These are phyloP conservation scores for Diloba caeruleocephala DNA, from an alignment of 2,888 invertebrate genomes.

Conservation along the genomic window DNA sequence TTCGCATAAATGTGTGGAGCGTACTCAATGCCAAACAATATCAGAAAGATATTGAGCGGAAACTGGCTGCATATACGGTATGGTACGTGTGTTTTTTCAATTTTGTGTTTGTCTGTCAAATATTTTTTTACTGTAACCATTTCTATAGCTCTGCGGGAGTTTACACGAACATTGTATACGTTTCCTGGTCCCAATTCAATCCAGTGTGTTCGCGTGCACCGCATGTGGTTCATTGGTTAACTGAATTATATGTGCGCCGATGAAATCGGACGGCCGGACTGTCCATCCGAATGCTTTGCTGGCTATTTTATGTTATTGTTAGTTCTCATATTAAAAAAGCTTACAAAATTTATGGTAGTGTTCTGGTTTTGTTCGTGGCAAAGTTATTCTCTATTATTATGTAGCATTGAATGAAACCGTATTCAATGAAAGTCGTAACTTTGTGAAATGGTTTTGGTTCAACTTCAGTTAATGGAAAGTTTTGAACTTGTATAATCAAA, in stretches of 20 bases:
- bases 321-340: constrained; percentile 55
- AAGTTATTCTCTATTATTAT: constrained; percentile 49
- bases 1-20: constrained; percentile 17
- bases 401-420: constrained; percentile 39
- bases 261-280: constrained; percentile 64
- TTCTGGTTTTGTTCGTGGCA: constrained; percentile 46
- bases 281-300: constrained; percentile 34
- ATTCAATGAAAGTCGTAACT: constrained; percentile 46
- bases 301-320: constrained; percentile 68
- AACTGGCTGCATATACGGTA: constrained; percentile 40
- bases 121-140: constrained; percentile 70
- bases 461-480: constrained; percentile 33
- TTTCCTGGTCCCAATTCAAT: constrained; percentile 75
- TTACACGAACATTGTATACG: constrained; percentile 69
- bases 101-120: constrained; percentile 57
- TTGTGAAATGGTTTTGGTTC: constrained; percentile 32
- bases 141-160: constrained; percentile 80
- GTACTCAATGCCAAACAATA: constrained; percentile 26
- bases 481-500: constrained; percentile 18
- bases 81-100: constrained; percentile 45
- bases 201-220: constrained; percentile 72
- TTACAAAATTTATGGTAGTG: constrained; percentile 51
- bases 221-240: constrained; percentile 82
- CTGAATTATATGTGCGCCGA: constrained; percentile 80
- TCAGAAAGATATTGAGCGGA: constrained; percentile 45